These are phyloP conservation scores for Scelioninae gen. 1 DNA, from an alignment of 2,888 invertebrate genomes.

Conservation along the genomic window DNA sequence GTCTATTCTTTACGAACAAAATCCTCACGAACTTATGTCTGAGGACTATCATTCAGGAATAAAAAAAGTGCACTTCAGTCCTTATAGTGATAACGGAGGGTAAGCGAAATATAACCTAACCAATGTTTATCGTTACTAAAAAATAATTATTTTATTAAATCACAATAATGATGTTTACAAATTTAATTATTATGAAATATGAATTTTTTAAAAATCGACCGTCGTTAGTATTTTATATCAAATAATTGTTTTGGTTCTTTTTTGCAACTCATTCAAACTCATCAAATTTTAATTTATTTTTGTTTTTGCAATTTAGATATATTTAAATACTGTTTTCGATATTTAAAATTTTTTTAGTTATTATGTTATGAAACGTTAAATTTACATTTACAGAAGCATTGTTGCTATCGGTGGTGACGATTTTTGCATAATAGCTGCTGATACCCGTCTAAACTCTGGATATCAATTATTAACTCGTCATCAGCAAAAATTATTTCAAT, in stretches of 20 bases:
- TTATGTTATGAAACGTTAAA: neutral
- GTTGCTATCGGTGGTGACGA: constrained; percentile 98
- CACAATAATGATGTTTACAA: too few species aligned
- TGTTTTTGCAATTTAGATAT: neutral
- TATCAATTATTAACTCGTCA: constrained; percentile 95
- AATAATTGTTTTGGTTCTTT: neutral
- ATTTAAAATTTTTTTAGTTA: too few species aligned
- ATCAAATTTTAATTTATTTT: neutral
- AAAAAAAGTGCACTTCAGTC: constrained; percentile 86
- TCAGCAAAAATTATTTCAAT: constrained; percentile 93
- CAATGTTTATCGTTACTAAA: neutral
- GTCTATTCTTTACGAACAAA: too few species aligned
- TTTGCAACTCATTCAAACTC: neutral
- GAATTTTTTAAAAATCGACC: too few species aligned
- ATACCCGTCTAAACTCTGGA: constrained; percentile 96
- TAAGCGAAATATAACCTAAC: constrained; percentile 80
- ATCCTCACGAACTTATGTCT: too few species aligned
- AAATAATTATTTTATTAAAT: neutral
- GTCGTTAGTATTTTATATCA: too few species aligned
- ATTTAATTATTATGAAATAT: too few species aligned
- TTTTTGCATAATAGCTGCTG: constrained; percentile 97
- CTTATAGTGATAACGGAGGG: constrained; percentile 93
- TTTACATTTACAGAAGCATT: constrained; percentile 89
- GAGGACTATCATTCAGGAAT: too few species aligned
- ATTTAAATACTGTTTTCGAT: neutral